Percentiles rank a stretch among this genome's conserved stretches.
phyloP scores from a whole-genome alignment of 2,797 vertebrate genomes.

The Leptodactylus fallax region DNA sequence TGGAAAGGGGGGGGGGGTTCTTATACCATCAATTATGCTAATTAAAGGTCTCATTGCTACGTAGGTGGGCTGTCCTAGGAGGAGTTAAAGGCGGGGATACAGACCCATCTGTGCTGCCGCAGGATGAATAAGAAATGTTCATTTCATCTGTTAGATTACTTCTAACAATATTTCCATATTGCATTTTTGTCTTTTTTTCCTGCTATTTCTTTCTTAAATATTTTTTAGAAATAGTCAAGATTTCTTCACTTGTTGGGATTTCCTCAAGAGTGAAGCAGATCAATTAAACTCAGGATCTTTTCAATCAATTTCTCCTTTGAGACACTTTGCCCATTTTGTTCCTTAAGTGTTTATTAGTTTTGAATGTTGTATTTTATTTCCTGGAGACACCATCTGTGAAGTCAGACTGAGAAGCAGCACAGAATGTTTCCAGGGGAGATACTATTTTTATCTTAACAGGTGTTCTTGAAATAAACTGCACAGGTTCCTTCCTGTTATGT shows the following conservation, averaged over 20 bases:
- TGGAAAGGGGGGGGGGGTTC: too few species aligned
- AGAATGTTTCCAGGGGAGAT: slow-evolving; percentile 48
- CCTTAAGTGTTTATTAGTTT: slow-evolving; percentile 11
- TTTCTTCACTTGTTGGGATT: background rate
- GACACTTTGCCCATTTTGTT: slow-evolving; percentile 12
- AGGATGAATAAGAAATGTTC: too few species aligned
- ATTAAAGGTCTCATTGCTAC: too few species aligned
- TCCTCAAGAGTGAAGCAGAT: background rate
- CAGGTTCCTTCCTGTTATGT: slow-evolving; percentile 32
- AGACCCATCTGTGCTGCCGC: too few species aligned
- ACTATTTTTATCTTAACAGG: slow-evolving; percentile 57
- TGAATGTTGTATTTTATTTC: slow-evolving; percentile 37
- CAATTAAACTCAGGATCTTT: slow-evolving; percentile 1
- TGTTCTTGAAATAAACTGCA: slow-evolving; percentile 46
- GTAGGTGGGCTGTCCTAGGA: too few species aligned
- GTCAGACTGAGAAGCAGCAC: slow-evolving; percentile 41
- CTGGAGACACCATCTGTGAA: slow-evolving; percentile 47
- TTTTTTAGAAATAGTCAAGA: background rate
- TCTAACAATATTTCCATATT: background rate
- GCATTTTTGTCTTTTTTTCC: background rate
- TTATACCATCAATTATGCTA: too few species aligned
- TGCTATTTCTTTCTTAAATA: background rate
- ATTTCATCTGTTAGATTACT: too few species aligned
- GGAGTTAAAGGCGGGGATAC: too few species aligned
- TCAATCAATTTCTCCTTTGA: background rate